Evolutionary conservation across 2,113 vertebrate genomes (phyloP).

Genomic region (Pica pica): DNA sequence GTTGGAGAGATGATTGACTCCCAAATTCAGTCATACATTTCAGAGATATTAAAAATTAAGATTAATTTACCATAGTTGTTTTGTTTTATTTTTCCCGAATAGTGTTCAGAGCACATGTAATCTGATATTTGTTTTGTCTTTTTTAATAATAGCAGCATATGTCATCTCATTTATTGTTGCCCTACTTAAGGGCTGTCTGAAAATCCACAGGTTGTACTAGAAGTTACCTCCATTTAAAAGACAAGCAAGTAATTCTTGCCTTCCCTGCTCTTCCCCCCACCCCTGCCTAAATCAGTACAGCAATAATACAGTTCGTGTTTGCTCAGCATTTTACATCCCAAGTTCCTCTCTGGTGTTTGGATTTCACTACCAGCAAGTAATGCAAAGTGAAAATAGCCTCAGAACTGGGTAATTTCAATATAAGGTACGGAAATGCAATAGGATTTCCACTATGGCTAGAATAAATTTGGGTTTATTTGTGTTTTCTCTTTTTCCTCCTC

Average conservation of each 20-base stretch:
- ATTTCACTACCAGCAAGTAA: neutral
- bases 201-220: neutral
- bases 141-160: neutral
- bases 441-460: neutral
- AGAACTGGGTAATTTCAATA: neutral
- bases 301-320: neutral
- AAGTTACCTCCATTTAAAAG: neutral
- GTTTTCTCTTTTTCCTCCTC: neutral
- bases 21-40: neutral
- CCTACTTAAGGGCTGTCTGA: neutral
- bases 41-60: neutral
- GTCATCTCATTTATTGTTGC: neutral
- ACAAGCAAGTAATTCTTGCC: neutral
- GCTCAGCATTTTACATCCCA: neutral
- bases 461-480: neutral
- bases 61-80: neutral
- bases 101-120: neutral
- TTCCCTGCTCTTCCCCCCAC: neutral
- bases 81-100: neutral
- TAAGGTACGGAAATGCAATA: neutral
- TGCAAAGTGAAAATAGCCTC: neutral
- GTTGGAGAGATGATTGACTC: neutral
- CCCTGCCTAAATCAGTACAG: accelerated
- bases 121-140: neutral
- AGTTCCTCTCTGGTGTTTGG: neutral